Evolutionary conservation across 2,797 vertebrate genomes (phyloP).

Genomic region (Rhynchonycteris naso): DNA sequence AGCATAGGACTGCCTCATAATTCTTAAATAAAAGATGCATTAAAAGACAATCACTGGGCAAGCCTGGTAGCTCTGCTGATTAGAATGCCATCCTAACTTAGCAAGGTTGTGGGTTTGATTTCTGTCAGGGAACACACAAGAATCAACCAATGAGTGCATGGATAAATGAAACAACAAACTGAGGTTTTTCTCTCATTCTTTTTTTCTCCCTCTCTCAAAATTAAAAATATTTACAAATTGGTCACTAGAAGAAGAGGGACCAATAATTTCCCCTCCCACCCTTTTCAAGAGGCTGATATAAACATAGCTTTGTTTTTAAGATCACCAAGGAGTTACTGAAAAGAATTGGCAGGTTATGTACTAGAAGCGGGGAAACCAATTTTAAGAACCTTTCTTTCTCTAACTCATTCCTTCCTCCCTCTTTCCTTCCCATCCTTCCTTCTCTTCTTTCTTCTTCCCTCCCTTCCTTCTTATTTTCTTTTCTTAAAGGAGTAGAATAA

Average conservation of each 20-base stretch:
- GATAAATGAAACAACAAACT: no score
- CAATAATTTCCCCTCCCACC: neutral
- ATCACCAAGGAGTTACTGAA: neutral
- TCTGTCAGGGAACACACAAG: no score
- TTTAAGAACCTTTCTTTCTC: neutral
- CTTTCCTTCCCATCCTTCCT: accelerated
- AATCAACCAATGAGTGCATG: no score
- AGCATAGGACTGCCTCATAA: neutral
- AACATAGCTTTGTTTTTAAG: conserved; percentile 10
- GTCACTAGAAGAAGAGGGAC: neutral
- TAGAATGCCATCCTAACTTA: no score
- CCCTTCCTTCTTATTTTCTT: neutral
- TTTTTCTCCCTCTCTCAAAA: no score
- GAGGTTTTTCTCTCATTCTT: no score
- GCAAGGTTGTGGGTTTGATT: no score
- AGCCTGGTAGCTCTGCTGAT: no score
- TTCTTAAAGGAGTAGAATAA: neutral
- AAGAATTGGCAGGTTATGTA: neutral
- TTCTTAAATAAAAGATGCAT: neutral
- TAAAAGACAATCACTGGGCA: neutral
- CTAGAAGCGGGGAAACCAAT: neutral
- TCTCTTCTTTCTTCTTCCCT: neutral
- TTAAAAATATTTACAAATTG: no score
- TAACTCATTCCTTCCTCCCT: neutral
- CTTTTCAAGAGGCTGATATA: neutral